Conservation (phyloP, 37 sponge, comb jelly and placozoan species). For the Amphimedon queenslandica region DNA sequence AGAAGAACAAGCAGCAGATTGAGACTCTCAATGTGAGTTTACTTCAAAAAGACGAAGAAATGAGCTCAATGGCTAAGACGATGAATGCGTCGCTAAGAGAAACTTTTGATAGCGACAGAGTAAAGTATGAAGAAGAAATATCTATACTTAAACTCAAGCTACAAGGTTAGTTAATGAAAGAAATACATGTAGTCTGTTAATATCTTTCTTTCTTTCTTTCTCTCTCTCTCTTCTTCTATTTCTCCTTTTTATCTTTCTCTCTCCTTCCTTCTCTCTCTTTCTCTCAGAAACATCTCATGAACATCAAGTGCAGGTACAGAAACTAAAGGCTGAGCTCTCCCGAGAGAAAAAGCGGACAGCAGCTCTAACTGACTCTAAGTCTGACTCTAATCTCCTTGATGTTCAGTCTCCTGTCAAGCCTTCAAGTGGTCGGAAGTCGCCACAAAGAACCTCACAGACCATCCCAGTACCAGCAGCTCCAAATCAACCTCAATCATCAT, state of each 20-base stretch:
- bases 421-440: not conserved
- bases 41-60: slow-evolving; percentile 2
- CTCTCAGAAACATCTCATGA: not conserved
- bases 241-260: no score
- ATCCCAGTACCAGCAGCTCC: not conserved
- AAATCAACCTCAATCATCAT: not conserved
- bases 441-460: not conserved
- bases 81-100: slow-evolving; percentile 28
- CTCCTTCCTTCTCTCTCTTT: not conserved
- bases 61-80: slow-evolving; percentile 3
- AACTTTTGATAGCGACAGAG: slow-evolving; percentile 43
- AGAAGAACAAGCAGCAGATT: not conserved
- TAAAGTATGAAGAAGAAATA: slow-evolving; percentile 67
- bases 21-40: not conserved
- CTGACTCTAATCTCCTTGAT: not conserved
- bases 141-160: slow-evolving; percentile 34
- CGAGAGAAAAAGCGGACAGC: not conserved
- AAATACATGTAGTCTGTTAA: no score
- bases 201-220: no score
- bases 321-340: not conserved
- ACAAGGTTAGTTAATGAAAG: no score
- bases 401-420: not conserved
- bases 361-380: not conserved
- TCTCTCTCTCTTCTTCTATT: not conserved
- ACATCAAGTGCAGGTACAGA: not conserved